Conservation (phyloP, 2,888 invertebrate genomes). For the Drosophila melanosoma region DNA sequence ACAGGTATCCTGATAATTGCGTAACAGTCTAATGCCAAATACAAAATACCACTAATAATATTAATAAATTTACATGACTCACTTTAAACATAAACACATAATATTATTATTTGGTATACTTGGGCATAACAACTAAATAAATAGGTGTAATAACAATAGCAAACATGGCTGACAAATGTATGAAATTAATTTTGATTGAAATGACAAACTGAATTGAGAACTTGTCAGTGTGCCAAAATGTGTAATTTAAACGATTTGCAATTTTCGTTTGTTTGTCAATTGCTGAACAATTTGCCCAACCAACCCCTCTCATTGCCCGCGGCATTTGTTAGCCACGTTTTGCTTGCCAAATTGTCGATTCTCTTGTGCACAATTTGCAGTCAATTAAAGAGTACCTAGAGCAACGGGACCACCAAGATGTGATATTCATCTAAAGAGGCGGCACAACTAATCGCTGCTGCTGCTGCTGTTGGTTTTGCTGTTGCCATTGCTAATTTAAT, state of each 20-base stretch:
- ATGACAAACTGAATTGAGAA: conserved; percentile 35
- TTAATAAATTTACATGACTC: background rate
- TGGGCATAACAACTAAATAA: background rate
- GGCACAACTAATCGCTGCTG: conserved; percentile 17
- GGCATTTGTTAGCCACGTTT: conserved; percentile 8
- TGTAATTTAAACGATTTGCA: conserved; percentile 40
- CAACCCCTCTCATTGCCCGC: too few species aligned
- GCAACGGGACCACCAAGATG: background rate
- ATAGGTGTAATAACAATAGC: conserved; percentile 3
- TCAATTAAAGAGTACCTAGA: conserved; percentile 40
- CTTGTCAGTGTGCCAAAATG: conserved; percentile 58
- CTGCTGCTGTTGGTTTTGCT: background rate
- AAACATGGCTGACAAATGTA: conserved; percentile 18
- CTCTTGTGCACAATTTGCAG: conserved; percentile 48
- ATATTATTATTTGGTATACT: background rate
- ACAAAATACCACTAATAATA: background rate
- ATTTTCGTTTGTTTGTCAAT: conserved; percentile 35
- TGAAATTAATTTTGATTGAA: conserved; percentile 66
- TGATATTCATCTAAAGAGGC: conserved; percentile 1
- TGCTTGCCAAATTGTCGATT: conserved; percentile 45
- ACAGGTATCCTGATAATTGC: background rate
- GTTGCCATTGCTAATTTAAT: conserved; percentile 35
- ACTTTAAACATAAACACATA: background rate
- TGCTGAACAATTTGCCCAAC: conserved; percentile 41
- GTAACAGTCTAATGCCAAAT: background rate